Conservation (phyloP, 2,113 vertebrate genomes). For the Larimichthys crocea region DNA sequence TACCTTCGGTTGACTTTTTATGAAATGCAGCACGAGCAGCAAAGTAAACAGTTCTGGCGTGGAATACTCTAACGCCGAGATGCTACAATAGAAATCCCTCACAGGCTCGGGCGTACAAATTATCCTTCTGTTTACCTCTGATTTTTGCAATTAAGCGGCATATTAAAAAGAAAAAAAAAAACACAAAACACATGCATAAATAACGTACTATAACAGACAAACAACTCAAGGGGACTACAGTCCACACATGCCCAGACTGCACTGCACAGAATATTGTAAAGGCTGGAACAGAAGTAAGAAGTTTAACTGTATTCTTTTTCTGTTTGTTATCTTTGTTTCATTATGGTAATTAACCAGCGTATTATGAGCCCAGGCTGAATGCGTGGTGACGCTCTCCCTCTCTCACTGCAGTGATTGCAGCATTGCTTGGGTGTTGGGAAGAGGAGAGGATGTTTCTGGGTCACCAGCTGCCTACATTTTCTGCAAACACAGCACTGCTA, state of each 20-base stretch:
- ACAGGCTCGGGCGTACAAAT: slow-evolving; percentile 50
- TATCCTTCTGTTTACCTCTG: slow-evolving; percentile 50
- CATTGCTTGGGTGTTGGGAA: slow-evolving; percentile 34
- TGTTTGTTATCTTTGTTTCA: slow-evolving; percentile 50
- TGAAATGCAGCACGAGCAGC: slow-evolving; percentile 32
- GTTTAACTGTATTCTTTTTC: slow-evolving; percentile 24
- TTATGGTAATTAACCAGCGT: slow-evolving; percentile 56
- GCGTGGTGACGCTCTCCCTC: slow-evolving; percentile 33
- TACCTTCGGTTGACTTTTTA: slow-evolving; percentile 41
- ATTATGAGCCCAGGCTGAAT: slow-evolving; percentile 37
- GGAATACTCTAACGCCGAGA: slow-evolving; percentile 44
- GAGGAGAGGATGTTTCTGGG: slow-evolving; percentile 73
- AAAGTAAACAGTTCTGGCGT: slow-evolving; percentile 51
- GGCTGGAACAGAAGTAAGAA: slow-evolving; percentile 14
- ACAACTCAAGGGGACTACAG: slow-evolving; percentile 48
- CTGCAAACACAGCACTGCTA: slow-evolving; percentile 76
- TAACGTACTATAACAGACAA: slow-evolving; percentile 55
- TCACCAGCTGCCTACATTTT: slow-evolving; percentile 79
- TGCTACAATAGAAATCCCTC: slow-evolving; percentile 46
- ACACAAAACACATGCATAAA: slow-evolving; percentile 43
- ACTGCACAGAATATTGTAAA: neutral
- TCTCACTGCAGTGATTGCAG: slow-evolving; percentile 66
- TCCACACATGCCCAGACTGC: neutral
- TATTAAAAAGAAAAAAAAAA: slow-evolving; percentile 34
- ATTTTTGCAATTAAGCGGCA: slow-evolving; percentile 59